These are phyloP conservation scores for Xyrichtys novacula DNA, from an alignment of 2,797 vertebrate genomes.

Conservation along the genomic window DNA sequence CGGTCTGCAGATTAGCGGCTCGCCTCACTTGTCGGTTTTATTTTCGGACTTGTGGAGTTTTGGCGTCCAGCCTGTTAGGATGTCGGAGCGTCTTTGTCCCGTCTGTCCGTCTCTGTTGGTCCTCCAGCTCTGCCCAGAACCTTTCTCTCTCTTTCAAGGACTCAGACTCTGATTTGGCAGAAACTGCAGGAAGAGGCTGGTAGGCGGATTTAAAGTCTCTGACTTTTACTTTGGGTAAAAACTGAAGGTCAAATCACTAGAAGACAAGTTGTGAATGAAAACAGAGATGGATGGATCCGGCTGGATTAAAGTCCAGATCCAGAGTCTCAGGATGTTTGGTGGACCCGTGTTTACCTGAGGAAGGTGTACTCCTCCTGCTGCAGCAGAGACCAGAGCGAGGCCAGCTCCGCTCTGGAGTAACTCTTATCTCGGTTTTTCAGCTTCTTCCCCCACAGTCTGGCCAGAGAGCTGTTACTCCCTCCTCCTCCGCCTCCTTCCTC, in stretches of 20 bases:
- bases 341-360: constrained; percentile 76
- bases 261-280: no score
- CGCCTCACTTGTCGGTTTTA: constrained; percentile 7
- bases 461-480: constrained; percentile 78
- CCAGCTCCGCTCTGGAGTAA: constrained; percentile 88
- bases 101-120: not conserved
- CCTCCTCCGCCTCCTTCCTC: constrained; percentile 58
- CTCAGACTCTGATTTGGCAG: no score
- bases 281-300: no score
- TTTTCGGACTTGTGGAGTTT: constrained; percentile 2
- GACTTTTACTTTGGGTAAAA: no score
- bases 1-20: constrained; percentile 26
- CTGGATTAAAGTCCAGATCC: no score
- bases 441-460: constrained; percentile 84
- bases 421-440: constrained; percentile 76
- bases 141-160: not conserved
- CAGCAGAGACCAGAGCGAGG: constrained; percentile 93
- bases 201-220: no score
- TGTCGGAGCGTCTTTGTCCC: not conserved
- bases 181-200: no score
- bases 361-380: constrained; percentile 97
- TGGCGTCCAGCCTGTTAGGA: constrained; percentile 9
- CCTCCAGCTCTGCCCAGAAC: not conserved
- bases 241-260: no score
- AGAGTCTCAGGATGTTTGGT: no score